Conservation (phyloP, 2,888 invertebrate genomes). For the Protonemura montana region DNA sequence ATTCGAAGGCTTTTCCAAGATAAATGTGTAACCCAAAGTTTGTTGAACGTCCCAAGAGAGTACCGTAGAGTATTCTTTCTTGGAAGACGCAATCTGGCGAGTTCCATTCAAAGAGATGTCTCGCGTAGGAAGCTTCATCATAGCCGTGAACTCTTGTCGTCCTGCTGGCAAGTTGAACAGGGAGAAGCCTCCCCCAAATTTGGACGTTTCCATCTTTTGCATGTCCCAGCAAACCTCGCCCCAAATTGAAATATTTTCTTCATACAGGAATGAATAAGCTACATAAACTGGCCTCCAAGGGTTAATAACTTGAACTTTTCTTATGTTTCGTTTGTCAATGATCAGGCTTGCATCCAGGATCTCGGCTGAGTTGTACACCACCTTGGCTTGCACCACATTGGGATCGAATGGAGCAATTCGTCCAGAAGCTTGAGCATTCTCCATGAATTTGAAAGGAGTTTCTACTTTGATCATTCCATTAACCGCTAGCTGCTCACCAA, state of each 20-base stretch:
- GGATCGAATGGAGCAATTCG: constrained; percentile 37
- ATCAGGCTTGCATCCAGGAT: constrained; percentile 38
- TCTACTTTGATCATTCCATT: constrained; percentile 40
- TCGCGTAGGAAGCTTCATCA: constrained; percentile 49
- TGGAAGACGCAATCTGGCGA: constrained; percentile 46
- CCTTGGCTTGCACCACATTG: constrained; percentile 24
- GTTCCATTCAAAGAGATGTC: constrained; percentile 49
- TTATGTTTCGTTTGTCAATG: constrained; percentile 14
- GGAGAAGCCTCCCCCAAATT: constrained; percentile 51
- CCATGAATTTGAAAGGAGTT: constrained; percentile 48
- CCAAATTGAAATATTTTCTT: constrained; percentile 47
- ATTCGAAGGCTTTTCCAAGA: constrained; percentile 37
- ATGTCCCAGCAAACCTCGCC: constrained; percentile 54
- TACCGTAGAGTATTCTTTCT: constrained; percentile 50
- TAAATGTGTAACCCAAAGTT: constrained; percentile 51
- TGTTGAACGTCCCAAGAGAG: constrained; percentile 52
- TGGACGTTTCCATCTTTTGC: constrained; percentile 49
- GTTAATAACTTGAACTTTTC: constrained; percentile 52
- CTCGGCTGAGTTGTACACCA: constrained; percentile 44
- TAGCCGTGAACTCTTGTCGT: constrained; percentile 47
- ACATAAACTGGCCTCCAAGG: constrained; percentile 53
- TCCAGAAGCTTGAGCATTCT: constrained; percentile 44
- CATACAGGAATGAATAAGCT: constrained; percentile 50
- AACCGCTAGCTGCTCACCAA: not conserved
- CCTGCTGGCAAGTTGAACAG: constrained; percentile 44